Percentiles rank a stretch among this genome's conserved stretches.
phyloP scores from a whole-genome alignment of 2,888 invertebrate species.

The Spodoptera picta region DNA sequence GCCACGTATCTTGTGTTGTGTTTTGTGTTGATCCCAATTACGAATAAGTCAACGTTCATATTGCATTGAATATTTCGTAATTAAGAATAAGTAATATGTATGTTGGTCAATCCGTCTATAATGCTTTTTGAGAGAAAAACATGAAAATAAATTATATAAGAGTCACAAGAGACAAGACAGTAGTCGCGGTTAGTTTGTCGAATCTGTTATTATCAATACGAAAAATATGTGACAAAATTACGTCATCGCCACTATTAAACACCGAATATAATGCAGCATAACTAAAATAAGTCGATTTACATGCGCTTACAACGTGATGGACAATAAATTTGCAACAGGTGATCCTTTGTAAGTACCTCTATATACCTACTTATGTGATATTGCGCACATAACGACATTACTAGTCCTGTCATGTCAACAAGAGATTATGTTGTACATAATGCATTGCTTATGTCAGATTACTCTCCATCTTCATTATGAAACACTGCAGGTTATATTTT shows the following conservation, averaged over 20 bases:
- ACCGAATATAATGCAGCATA: conserved; percentile 1
- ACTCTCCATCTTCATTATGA: neutral
- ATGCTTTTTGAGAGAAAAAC: no score
- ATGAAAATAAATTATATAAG: no score
- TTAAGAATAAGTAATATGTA: no score
- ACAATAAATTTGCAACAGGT: conserved; percentile 29
- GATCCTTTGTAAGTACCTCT: conserved; percentile 11
- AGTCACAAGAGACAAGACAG: no score
- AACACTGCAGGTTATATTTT: neutral
- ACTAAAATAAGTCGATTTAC: conserved; percentile 8
- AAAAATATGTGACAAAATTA: no score
- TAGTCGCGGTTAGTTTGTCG: no score
- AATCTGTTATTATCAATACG: no score
- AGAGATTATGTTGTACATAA: conserved; percentile 29
- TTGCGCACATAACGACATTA: conserved; percentile 37
- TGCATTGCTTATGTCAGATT: conserved; percentile 17
- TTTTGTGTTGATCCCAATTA: no score
- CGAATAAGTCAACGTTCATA: no score
- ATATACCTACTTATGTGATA: conserved; percentile 9
- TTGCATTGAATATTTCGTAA: no score
- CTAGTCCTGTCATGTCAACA: conserved; percentile 24
- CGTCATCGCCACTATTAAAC: neutral
- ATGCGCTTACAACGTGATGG: conserved; percentile 8
- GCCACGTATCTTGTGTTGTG: no score
- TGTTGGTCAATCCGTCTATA: no score